Evolutionary conservation across 2,888 invertebrate genomes (phyloP).

Genomic region (Tubiluchus corallicola): DNA sequence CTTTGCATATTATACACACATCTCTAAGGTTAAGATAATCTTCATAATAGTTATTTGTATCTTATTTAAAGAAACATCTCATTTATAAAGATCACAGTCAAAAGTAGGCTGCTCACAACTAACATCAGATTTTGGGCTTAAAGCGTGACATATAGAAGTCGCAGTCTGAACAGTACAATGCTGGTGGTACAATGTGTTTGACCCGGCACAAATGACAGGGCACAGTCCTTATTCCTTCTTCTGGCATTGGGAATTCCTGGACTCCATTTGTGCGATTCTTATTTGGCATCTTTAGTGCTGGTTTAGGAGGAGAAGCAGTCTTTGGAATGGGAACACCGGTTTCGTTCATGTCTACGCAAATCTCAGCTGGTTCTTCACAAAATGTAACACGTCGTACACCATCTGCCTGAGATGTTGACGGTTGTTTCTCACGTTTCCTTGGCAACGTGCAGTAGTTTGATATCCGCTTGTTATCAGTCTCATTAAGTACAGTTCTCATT

Average conservation of each 20-base stretch:
- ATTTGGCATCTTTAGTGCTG: constrained; percentile 1
- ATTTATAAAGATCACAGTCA: no score
- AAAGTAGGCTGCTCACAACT: no score
- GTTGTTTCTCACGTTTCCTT: not conserved
- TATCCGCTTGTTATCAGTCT: not conserved
- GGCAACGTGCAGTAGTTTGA: constrained; percentile 1
- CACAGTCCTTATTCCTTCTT: no score
- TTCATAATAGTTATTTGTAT: no score
- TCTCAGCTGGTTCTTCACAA: not conserved
- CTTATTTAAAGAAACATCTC: no score
- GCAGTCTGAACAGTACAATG: constrained; percentile 70
- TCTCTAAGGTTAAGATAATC: no score
- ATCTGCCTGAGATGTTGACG: not conserved
- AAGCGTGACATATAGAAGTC: constrained; percentile 57
- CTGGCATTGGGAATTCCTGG: no score
- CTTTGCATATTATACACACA: no score
- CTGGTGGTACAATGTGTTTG: constrained; percentile 53
- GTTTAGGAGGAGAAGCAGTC: not conserved
- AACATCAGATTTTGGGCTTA: constrained; percentile 18
- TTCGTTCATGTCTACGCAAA: not conserved
- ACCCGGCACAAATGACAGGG: constrained; percentile 73
- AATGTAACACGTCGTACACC: not conserved
- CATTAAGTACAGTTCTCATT: no score
- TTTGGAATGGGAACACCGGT: not conserved
- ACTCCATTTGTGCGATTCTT: no score